These are phyloP conservation scores for Sympetrum striolatum DNA, from an alignment of 2,888 invertebrate genomes.

Conservation along the genomic window DNA sequence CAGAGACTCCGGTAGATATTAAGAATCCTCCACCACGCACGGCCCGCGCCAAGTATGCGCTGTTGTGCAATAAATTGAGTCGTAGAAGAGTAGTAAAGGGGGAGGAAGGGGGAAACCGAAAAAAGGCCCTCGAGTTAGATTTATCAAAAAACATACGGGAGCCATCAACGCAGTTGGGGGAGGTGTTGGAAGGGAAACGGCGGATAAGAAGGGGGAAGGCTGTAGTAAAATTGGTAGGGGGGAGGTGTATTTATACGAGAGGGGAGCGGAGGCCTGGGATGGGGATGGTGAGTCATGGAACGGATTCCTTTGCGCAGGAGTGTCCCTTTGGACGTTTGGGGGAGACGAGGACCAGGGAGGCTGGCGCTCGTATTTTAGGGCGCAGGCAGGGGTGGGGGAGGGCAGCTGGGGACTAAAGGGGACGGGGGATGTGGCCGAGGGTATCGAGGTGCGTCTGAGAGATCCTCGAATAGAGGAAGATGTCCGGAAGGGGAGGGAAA, in stretches of 20 bases:
- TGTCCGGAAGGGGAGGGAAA: neutral
- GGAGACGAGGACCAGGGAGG: slow-evolving; percentile 22
- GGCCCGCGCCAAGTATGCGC: neutral
- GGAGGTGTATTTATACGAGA: neutral
- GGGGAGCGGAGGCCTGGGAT: neutral
- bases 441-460: neutral
- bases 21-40: too few relatives aligned
- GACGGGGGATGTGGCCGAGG: neutral
- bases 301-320: slow-evolving; percentile 37
- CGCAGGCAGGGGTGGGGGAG: neutral
- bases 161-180: neutral
- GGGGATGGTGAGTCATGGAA: slow-evolving; percentile 30
- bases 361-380: slow-evolving; percentile 31
- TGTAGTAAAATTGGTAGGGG: slow-evolving; percentile 30
- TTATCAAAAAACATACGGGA: slow-evolving; percentile 33
- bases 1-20: too few relatives aligned
- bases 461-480: neutral
- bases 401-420: neutral
- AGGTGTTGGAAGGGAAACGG: neutral
- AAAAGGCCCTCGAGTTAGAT: slow-evolving; percentile 7
- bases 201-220: neutral
- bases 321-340: slow-evolving; percentile 8
- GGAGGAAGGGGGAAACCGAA: neutral
- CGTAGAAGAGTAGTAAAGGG: neutral
- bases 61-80: neutral